Percentiles rank a stretch among this genome's conserved stretches.
phyloP scores from a whole-genome alignment of 2,888 invertebrate genomes.

The Drosophila acutilabella region DNA sequence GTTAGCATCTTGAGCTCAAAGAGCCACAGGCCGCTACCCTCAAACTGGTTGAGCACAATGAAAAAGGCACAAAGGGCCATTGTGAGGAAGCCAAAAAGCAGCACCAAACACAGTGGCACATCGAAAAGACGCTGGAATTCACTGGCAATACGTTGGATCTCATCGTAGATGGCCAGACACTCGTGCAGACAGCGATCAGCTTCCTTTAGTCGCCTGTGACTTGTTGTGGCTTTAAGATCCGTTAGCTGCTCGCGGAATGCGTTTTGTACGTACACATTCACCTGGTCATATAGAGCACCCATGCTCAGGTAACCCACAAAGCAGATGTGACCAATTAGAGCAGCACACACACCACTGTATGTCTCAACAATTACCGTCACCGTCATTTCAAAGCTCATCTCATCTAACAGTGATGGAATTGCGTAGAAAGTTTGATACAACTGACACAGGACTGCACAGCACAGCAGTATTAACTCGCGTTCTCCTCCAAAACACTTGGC shows the following conservation, averaged over 20 bases:
- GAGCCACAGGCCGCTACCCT: conserved; percentile 5
- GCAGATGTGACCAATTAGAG: conserved; percentile 48
- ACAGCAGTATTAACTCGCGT: conserved; percentile 47
- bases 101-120: conserved; percentile 44
- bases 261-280: conserved; percentile 52
- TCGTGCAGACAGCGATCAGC: conserved; percentile 47
- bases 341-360: conserved; percentile 17
- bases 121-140: conserved; percentile 57
- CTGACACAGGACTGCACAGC: conserved; percentile 37
- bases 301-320: conserved; percentile 65
- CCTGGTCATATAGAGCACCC: conserved; percentile 54
- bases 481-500: conserved; percentile 41
- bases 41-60: not conserved
- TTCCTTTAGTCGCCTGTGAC: conserved; percentile 13
- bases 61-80: conserved; percentile 35
- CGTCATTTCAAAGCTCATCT: fast-evolving
- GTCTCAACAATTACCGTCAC: not conserved
- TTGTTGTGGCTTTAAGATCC: conserved; percentile 15
- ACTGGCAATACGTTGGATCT: conserved; percentile 43
- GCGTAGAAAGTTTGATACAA: conserved; percentile 36
- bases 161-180: conserved; percentile 57
- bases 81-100: conserved; percentile 39
- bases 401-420: not conserved
- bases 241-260: conserved; percentile 48
- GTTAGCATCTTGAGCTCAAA: conserved; percentile 27